Conservation (phyloP, 1,140 invertebrate species). For the Drosophila kepulauana region DNA sequence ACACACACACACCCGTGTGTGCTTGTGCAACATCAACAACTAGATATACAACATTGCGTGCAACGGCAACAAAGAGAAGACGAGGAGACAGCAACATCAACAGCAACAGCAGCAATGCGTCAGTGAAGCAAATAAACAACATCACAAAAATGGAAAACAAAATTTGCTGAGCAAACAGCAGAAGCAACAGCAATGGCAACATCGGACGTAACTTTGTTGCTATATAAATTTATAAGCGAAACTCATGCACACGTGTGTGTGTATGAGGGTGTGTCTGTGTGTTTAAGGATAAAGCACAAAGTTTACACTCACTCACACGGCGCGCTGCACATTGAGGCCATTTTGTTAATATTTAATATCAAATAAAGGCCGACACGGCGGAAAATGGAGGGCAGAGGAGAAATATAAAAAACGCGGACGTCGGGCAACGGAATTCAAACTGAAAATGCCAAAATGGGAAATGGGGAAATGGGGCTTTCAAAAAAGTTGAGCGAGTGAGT, state of each 20-base stretch:
- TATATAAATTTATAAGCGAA: conserved; percentile 82
- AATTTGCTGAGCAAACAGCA: conserved; percentile 73
- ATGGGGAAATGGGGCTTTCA: conserved; percentile 22
- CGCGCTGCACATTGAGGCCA: conserved; percentile 75
- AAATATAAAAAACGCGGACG: conserved; percentile 32
- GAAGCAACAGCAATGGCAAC: conserved; percentile 24
- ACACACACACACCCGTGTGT: not conserved
- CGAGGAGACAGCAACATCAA: conserved; percentile 14
- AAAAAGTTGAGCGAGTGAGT: conserved; percentile 34
- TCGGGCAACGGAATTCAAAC: conserved; percentile 56
- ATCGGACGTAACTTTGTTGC: conserved; percentile 50
- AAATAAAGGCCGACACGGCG: conserved; percentile 67
- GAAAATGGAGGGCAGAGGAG: conserved; percentile 36
- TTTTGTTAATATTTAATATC: conserved; percentile 84
- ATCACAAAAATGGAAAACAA: conserved; percentile 65
- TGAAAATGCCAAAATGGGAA: conserved; percentile 42
- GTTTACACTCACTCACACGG: conserved; percentile 65
- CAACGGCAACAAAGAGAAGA: conserved; percentile 31
- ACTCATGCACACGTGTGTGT: conserved; percentile 48
- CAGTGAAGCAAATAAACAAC: conserved; percentile 76
- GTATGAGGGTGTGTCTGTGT: conserved; percentile 42
- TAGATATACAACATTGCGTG: conserved; percentile 61
- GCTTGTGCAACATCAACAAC: conserved; percentile 7
- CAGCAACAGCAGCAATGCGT: conserved; percentile 56
- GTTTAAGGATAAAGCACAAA: conserved; percentile 79